Conservation (phyloP, 1,140 invertebrate species). For the Aphelinus atriplicis region DNA sequence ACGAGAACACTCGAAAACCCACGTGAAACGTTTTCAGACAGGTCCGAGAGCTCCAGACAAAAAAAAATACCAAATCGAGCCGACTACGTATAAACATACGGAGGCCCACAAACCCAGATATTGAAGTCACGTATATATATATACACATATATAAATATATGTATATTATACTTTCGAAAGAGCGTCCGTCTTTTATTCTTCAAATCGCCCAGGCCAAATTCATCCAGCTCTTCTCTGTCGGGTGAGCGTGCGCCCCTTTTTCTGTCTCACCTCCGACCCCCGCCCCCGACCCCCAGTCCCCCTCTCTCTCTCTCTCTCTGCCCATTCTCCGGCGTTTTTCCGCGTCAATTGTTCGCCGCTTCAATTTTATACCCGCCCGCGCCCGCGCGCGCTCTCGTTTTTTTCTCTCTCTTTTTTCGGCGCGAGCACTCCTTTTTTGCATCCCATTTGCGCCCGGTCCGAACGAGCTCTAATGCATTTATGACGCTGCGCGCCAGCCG, state of each 20-base stretch:
- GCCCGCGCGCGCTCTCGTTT: no score
- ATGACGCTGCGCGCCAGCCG: neutral
- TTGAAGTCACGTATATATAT: no score
- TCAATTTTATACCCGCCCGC: neutral
- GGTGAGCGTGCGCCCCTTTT: neutral
- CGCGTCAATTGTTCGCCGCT: constrained; percentile 7
- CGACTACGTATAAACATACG: no score
- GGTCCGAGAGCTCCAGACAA: no score
- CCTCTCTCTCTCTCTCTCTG: neutral
- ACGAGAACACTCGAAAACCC: no score
- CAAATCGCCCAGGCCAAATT: neutral
- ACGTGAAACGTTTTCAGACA: no score
- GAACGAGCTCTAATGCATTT: neutral
- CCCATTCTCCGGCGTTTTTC: neutral
- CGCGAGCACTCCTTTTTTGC: neutral
- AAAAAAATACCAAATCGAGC: no score
- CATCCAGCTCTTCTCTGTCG: neutral
- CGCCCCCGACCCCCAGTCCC: no score
- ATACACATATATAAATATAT: no score
- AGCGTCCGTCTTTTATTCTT: constrained; percentile 8
- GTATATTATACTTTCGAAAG: neutral
- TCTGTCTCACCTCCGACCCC: neutral
- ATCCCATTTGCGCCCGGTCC: no score
- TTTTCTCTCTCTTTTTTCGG: neutral
- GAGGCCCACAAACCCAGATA: no score